Percentiles rank a stretch among this genome's conserved stretches.
Evolutionary conservation across 2,113 vertebrate genomes (phyloP).

Genomic region (Eupsittula cactorum): DNA sequence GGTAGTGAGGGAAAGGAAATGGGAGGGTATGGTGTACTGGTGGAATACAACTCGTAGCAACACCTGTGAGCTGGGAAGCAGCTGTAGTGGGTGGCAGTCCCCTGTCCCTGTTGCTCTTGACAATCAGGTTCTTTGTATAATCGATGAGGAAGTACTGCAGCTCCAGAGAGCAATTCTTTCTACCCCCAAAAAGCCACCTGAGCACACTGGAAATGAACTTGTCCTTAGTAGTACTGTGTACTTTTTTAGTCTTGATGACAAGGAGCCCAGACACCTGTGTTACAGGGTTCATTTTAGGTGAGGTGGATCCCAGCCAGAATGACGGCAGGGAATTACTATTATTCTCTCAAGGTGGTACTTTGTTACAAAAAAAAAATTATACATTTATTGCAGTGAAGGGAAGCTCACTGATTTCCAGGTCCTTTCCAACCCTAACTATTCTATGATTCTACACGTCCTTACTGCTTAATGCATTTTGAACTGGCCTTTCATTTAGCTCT

Average conservation of each 20-base stretch:
- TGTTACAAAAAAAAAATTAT: neutral
- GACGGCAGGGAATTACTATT: neutral
- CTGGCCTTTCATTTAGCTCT: constrained; percentile 21
- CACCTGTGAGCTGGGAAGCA: neutral
- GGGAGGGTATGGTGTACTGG: neutral
- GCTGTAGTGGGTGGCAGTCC: neutral
- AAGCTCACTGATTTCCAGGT: neutral
- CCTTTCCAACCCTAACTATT: no score
- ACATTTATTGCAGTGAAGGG: constrained; percentile 11
- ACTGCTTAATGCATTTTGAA: constrained; percentile 24
- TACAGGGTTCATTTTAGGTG: neutral
- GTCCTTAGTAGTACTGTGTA: neutral
- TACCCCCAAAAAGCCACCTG: neutral
- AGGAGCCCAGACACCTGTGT: neutral
- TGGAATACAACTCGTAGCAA: neutral
- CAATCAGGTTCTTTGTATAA: neutral
- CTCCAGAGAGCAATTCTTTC: neutral
- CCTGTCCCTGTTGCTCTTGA: neutral
- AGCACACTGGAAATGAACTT: neutral
- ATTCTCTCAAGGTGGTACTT: neutral
- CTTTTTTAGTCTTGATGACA: neutral
- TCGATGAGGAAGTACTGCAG: neutral
- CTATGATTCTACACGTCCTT: neutral
- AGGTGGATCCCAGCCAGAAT: neutral
- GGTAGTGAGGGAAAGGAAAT: neutral